phyloP scores from a whole-genome alignment of 2,888 invertebrate species.

The Trissolcus brochymenae region DNA sequence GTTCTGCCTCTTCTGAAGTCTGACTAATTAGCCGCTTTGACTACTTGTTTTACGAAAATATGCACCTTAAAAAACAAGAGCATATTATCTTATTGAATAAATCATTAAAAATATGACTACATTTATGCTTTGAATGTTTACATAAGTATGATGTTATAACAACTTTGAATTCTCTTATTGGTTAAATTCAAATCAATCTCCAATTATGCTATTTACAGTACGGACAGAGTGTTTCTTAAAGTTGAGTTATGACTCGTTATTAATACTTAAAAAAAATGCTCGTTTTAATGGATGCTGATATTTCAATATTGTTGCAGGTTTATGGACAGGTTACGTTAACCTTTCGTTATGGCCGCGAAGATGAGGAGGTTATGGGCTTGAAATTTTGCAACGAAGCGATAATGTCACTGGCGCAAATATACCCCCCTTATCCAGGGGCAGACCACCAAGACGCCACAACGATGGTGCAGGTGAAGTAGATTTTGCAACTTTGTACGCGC shows the following conservation, averaged over 20 bases:
- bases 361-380: constrained; percentile 98
- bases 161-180: too few relatives aligned
- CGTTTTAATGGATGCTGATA: not conserved
- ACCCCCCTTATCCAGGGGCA: constrained; percentile 81
- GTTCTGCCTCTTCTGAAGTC: not conserved
- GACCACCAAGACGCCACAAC: constrained; percentile 79
- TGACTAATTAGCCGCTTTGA: constrained; percentile 13
- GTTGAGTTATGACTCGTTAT: too few relatives aligned
- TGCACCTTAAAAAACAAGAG: not conserved
- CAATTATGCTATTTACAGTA: too few relatives aligned
- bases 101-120: too few relatives aligned
- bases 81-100: too few relatives aligned
- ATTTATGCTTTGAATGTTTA: too few relatives aligned
- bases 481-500: constrained; percentile 17
- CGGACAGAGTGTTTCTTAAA: too few relatives aligned
- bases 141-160: too few relatives aligned
- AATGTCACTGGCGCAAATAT: constrained; percentile 92
- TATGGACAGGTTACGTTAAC: constrained; percentile 92
- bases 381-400: constrained; percentile 98
- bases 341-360: constrained; percentile 97
- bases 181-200: too few relatives aligned
- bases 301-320: constrained; percentile 75
- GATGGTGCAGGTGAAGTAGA: constrained; percentile 83
- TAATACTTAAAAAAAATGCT: not conserved
- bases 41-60: constrained; percentile 1